A percentile compares a stretch with the other conserved stretches of the same genome.
Evolutionary conservation across 2,888 invertebrate species (phyloP).

Genomic region (Ferdinandea cuprea): DNA sequence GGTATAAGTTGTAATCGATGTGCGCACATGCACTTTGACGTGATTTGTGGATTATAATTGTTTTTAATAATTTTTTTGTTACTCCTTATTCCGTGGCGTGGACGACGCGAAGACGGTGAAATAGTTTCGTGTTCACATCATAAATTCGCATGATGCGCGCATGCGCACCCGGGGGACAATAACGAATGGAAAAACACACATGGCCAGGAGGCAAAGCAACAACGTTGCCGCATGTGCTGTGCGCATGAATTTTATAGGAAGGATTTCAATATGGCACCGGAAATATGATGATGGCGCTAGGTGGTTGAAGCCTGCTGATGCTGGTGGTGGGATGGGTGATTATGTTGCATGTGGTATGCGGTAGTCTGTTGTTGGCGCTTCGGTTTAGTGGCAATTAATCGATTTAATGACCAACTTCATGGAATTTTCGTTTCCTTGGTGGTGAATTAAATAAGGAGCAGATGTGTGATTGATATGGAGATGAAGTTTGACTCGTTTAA

Average conservation of each 20-base stretch:
- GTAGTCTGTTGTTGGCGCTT: conserved; percentile 23
- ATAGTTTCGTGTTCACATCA: conserved; percentile 60
- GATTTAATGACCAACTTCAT: conserved; percentile 8
- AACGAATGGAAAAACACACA: background rate
- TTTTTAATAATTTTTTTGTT: conserved; percentile 39
- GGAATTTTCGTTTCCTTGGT: conserved; percentile 19
- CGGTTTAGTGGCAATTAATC: conserved; percentile 30
- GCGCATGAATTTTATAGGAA: conserved; percentile 12
- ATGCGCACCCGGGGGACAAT: conserved; percentile 32
- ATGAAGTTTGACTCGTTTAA: no score
- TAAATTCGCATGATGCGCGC: conserved; percentile 54
- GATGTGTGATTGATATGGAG: no score
- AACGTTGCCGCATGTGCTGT: background rate
- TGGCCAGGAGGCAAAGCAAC: conserved; percentile 23
- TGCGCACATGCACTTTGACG: conserved; percentile 63
- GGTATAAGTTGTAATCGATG: conserved; percentile 71
- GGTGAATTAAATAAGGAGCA: background rate
- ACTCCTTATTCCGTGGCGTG: conserved; percentile 11
- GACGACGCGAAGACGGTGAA: conserved; percentile 28
- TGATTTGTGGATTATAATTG: conserved; percentile 62
- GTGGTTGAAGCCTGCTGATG: conserved; percentile 19
- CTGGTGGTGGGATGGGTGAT: conserved; percentile 28
- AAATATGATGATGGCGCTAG: conserved; percentile 57
- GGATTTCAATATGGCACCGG: conserved; percentile 59
- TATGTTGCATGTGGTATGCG: conserved; percentile 46